A percentile compares a stretch with the other conserved stretches of the same genome.
These are phyloP conservation scores for Palythoa grandis DNA, from an alignment of 92 coral and sea anemone species.

Conservation along the genomic window DNA sequence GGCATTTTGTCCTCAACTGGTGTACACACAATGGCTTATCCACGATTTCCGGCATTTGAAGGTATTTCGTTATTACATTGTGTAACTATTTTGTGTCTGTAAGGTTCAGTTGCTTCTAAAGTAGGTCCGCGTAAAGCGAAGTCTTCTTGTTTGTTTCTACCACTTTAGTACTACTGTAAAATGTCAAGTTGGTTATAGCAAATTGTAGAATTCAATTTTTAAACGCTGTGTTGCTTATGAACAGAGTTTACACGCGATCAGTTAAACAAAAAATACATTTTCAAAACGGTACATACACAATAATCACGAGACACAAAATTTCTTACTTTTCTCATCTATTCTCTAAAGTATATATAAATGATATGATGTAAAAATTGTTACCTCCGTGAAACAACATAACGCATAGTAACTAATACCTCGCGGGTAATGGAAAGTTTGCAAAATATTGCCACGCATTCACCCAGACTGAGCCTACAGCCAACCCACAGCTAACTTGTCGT, in stretches of 20 bases:
- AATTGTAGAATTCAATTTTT: background rate
- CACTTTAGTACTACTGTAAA: background rate
- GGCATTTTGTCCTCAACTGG: background rate
- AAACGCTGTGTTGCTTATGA: background rate
- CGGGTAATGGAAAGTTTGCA: background rate
- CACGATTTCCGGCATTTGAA: conserved; percentile 29
- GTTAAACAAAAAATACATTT: background rate
- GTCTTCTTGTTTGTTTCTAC: background rate
- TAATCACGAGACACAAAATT: background rate
- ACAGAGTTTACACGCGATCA: background rate
- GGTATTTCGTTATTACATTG: background rate
- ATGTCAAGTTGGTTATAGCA: background rate
- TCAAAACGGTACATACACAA: background rate
- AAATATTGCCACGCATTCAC: conserved; percentile 4
- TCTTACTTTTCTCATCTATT: background rate
- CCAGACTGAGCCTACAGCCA: background rate
- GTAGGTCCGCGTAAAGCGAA: background rate
- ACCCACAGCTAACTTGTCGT: too few relatives aligned
- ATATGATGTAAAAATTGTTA: background rate
- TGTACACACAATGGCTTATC: conserved; percentile 9
- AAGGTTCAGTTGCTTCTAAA: background rate
- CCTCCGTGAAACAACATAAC: background rate
- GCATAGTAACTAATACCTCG: background rate
- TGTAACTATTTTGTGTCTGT: background rate
- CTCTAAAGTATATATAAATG: background rate